Conservation (phyloP, 2,113 vertebrate species). For the Notothenia rossii region DNA sequence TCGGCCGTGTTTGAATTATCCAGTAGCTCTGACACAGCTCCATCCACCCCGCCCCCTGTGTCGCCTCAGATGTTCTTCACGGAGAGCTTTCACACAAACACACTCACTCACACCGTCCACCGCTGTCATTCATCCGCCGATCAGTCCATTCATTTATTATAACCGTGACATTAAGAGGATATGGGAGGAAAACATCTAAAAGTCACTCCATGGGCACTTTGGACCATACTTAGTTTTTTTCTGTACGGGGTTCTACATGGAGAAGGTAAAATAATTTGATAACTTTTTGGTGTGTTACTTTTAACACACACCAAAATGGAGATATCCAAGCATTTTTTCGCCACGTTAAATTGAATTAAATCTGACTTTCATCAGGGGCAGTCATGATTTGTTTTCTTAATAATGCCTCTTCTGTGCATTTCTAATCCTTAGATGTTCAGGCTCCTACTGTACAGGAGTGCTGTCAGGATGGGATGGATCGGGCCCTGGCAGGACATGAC, state of each 20-base stretch:
- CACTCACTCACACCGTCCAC: neutral
- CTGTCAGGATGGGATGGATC: constrained; percentile 85
- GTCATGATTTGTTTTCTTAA: neutral
- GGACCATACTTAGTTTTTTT: constrained; percentile 47
- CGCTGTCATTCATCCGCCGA: neutral
- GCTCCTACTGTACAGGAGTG: constrained; percentile 81
- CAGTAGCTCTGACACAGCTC: neutral
- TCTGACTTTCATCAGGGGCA: neutral
- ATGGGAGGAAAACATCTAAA: no score
- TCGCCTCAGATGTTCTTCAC: constrained; percentile 16
- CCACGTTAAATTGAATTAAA: neutral
- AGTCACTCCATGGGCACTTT: constrained; percentile 32
- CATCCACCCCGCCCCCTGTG: constrained; percentile 8
- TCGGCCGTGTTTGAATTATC: constrained; percentile 12
- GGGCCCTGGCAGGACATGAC: constrained; percentile 77
- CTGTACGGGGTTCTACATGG: constrained; percentile 50
- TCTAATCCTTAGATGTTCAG: constrained; percentile 27
- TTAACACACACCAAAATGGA: neutral
- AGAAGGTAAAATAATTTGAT: constrained; percentile 43
- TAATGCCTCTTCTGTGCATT: constrained; percentile 1
- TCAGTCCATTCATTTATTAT: neutral
- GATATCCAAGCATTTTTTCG: neutral
- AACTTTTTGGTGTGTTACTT: neutral
- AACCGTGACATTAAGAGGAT: accelerated
- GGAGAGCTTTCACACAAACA: neutral